Base-by-base conservation (phyloP, 2,797 vertebrate genomes). In the Orientallactaga sibirica region DNA sequence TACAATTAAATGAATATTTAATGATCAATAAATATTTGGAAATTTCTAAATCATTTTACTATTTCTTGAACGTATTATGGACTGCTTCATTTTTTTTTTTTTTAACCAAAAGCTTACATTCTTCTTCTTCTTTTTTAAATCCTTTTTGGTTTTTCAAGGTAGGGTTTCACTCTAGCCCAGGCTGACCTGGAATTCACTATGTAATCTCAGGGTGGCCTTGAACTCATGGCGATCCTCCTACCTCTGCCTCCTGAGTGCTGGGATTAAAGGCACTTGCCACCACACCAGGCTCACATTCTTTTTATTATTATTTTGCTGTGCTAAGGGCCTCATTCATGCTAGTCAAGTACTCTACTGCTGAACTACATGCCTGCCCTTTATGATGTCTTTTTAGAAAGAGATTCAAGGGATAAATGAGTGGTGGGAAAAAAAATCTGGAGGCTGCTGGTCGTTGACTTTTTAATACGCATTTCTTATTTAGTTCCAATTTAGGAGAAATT, bases 401-500 rank as follows among this genome's bases (percentile, higher is more conserved):
- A 29, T 62, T 3, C 3, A 74, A 87, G 79, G 10, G 14, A 66
- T 77, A 76, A 90, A 48, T 27, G 75, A 61, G 1, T 11, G 0
- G 11, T 55, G 41, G 48, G 8, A 48, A 20, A 64, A 78, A 96
- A 83, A 82, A 82, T 33, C 33, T 70, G 43, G 15, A 33, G 41
- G 7, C 4, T 81, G 11, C 29, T 27, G 27, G 19, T 70, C 19
- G 77, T 7, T 27, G 67, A 68, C 20, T 85, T 87, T 67, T 61
- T 48, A 91, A 82, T 86, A n/a, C 16, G 5, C 7, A 66, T 79
- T 93, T 86, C 15, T 86, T n/a, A 74, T 70, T 75, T 86, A 70
- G 78, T 29, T 2, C 11, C 6, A 27, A 2, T 20, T 81, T 78
- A 4, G 67, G 29, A 33, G 25, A 88, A 37, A 10, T 11, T 27